These are phyloP conservation scores for Colletes collaris DNA, from an alignment of 2,888 invertebrate genomes.

Conservation along the genomic window DNA sequence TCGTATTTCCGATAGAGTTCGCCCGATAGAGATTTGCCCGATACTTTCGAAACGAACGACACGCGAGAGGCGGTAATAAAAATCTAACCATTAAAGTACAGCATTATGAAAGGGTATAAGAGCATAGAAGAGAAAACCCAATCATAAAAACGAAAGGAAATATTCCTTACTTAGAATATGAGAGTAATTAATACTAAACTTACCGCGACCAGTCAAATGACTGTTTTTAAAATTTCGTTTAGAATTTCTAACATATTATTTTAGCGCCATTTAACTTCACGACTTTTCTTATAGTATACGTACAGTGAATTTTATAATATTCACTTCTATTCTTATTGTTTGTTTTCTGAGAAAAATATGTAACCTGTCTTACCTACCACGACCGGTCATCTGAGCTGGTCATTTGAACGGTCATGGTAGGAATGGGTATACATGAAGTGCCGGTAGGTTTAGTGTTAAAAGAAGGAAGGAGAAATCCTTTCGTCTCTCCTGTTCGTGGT, in stretches of 20 bases:
- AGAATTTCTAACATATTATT: too few relatives aligned
- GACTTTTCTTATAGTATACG: too few relatives aligned
- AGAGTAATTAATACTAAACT: not conserved
- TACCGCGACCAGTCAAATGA: too few relatives aligned
- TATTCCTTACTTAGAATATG: not conserved
- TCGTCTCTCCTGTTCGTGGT: slow-evolving; percentile 26
- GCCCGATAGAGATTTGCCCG: slow-evolving; percentile 38
- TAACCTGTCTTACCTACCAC: too few relatives aligned
- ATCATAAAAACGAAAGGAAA: slow-evolving; percentile 18
- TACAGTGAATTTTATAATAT: too few relatives aligned
- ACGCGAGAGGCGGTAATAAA: slow-evolving; percentile 54
- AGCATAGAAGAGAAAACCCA: not conserved
- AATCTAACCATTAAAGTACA: slow-evolving; percentile 42
- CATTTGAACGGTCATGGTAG: too few relatives aligned
- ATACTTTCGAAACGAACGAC: slow-evolving; percentile 41
- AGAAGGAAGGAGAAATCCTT: slow-evolving; percentile 4
- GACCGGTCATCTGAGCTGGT: too few relatives aligned
- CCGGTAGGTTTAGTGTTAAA: not conserved
- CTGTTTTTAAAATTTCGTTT: too few relatives aligned
- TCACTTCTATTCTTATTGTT: too few relatives aligned
- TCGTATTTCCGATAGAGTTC: slow-evolving; percentile 66
- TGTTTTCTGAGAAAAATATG: too few relatives aligned
- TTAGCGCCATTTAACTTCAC: too few relatives aligned
- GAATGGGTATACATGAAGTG: too few relatives aligned
- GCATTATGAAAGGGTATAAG: not conserved